Conservation (phyloP, 2,113 vertebrate genomes). For the Tamias sibiricus region DNA sequence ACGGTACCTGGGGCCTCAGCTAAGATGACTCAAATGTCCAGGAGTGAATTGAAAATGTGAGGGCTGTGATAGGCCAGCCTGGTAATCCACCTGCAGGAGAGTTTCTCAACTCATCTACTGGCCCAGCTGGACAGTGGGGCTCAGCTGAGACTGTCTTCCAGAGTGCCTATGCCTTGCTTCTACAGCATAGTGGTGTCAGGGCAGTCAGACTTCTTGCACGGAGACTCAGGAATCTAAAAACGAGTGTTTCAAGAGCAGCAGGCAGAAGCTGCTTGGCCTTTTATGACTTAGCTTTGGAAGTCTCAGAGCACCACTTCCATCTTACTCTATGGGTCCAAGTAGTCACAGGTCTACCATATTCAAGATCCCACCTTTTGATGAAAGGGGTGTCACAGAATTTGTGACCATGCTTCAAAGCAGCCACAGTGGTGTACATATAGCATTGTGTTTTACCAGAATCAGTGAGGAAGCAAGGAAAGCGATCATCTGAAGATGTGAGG, state of each 20-base stretch:
- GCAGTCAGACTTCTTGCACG: not conserved
- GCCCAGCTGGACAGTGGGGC: not conserved
- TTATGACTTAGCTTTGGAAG: not conserved
- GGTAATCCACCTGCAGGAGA: not conserved
- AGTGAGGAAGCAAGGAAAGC: not conserved
- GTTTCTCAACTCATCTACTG: not conserved
- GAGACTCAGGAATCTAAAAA: not conserved
- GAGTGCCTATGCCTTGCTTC: not conserved
- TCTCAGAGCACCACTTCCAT: not conserved
- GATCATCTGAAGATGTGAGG: not conserved
- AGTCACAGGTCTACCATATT: not conserved
- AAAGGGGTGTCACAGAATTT: too few species aligned
- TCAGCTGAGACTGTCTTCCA: not conserved
- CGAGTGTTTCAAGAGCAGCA: too few species aligned
- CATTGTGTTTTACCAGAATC: not conserved
- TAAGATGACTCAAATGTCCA: not conserved
- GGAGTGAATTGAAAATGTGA: not conserved
- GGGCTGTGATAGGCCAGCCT: not conserved
- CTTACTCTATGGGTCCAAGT: not conserved
- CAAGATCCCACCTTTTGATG: not conserved
- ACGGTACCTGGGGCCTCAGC: too few species aligned
- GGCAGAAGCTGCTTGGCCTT: not conserved
- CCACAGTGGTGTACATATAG: not conserved
- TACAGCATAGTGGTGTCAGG: not conserved
- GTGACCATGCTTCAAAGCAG: not conserved